Base-by-base conservation (phyloP, 1,140 invertebrate genomes). In the Danaus melanippus region DNA sequence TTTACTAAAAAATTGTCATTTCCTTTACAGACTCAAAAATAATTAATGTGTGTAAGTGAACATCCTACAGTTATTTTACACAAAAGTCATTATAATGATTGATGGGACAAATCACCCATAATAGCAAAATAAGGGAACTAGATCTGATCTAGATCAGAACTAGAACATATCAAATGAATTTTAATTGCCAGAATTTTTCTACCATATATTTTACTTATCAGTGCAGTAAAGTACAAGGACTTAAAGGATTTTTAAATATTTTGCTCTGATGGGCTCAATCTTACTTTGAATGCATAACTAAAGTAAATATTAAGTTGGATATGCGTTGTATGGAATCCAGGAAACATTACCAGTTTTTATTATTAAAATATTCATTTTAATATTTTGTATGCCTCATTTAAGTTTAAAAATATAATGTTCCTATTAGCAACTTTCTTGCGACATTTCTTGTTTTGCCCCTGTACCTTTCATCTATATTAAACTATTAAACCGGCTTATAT, bases 271-370 rank as follows among this genome's bases (percentile, higher is more conserved):
- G 32, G 42, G 42, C 48, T 56, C 48, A 50, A 56, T 50, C 55
- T 12, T 46, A 56, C 42, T 56, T 50, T 56, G 55, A 56, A 56
- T n/a, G 32, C 49, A 51, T 15, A 1, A 15, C 15, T 15, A 15
- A 52, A 58, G 46, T 52, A 46, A 58, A 51, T 51, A 51, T 50
- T 42, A 42, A 42, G 40, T 42, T 42, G 49, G 11, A 50, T 12
- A 50, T 42, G 43, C 49, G 41, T 50, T 50, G 49, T 50, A 50
- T 50, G 49, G 49, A n/a, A 10, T 8, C 41, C n/a, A 50, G 39
- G 3, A 10, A 41, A 50, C 40, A 42, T 50, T 50, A 8, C 49
- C 40, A 42, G 40, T 50, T 50, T 50, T 50, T 32, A 5, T 32
- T n/a, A n/a, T n/a, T n/a, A n/a, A n/a, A n/a, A n/a, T n/a, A n/a